These are phyloP conservation scores for Trichogramma pretiosum DNA, from an alignment of 1,140 invertebrate genomes.

Conservation along the genomic window DNA sequence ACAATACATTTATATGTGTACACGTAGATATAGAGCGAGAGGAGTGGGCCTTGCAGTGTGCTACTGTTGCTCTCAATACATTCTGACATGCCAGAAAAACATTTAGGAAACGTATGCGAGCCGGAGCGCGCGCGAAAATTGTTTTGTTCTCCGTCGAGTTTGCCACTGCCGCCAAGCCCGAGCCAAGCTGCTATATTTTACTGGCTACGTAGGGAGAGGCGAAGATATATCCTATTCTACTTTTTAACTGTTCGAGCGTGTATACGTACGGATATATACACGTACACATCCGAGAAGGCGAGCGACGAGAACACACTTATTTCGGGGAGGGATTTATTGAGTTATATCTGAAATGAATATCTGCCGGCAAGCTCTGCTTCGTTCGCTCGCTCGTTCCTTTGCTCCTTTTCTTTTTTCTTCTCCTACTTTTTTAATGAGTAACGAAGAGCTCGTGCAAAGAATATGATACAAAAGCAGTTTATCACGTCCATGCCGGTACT, in stretches of 20 bases:
- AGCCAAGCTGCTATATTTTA: too few relatives aligned
- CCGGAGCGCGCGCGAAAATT: conserved; percentile 12
- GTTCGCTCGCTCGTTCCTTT: too few relatives aligned
- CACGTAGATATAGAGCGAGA: neutral
- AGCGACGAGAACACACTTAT: neutral
- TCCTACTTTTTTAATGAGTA: conserved; percentile 10
- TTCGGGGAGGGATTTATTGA: conserved; percentile 11
- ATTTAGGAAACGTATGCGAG: conserved; percentile 15
- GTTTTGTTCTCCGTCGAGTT: conserved; percentile 14
- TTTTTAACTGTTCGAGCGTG: conserved; percentile 15
- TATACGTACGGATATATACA: too few relatives aligned
- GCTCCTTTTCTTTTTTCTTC: neutral
- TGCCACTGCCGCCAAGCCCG: neutral
- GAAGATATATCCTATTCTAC: conserved; percentile 15
- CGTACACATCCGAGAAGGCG: too few relatives aligned
- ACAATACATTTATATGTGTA: too few relatives aligned
- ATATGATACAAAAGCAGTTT: too few relatives aligned
- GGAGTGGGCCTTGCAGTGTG: neutral
- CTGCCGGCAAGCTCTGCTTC: conserved; percentile 1
- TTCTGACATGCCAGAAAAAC: conserved; percentile 19
- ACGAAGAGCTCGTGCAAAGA: too few relatives aligned
- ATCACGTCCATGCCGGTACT: too few relatives aligned
- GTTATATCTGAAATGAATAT: conserved; percentile 19
- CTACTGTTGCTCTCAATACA: conserved; percentile 12
- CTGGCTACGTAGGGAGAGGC: neutral